These are phyloP conservation scores for Linurgus olivaceus DNA, from an alignment of 2,797 vertebrate genomes.

Conservation along the genomic window DNA sequence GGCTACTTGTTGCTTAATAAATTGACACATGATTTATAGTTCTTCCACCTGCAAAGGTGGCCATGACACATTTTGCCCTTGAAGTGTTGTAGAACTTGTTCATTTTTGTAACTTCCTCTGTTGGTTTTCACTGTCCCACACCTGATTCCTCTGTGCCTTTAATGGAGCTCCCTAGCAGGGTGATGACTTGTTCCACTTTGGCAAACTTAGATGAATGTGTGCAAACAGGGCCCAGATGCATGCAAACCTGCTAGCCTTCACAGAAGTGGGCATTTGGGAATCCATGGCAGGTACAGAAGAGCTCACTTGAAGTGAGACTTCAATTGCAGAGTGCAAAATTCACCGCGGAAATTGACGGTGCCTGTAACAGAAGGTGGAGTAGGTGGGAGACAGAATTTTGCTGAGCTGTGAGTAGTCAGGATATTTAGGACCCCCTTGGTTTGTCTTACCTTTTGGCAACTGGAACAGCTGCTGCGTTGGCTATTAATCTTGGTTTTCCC, in stretches of 20 bases:
- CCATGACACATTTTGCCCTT: neutral
- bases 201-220: neutral
- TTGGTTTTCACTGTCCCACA: neutral
- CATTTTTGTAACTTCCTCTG: neutral
- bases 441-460: neutral
- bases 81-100: neutral
- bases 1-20: neutral
- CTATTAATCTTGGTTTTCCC: neutral
- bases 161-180: neutral
- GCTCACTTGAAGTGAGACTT: neutral
- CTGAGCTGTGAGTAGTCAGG: neutral
- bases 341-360: neutral
- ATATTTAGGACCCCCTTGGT: neutral
- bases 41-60: neutral
- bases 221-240: neutral
- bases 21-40: neutral
- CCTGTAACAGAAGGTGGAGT: neutral
- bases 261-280: neutral
- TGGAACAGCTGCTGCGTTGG: neutral
- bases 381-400: neutral
- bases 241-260: neutral
- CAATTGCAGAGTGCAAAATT: neutral
- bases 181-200: neutral
- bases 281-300: neutral
- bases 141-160: neutral